These are phyloP conservation scores for Poeciliopsis paucimaculata DNA, from an alignment of 2,797 vertebrate species.

Conservation along the genomic window DNA sequence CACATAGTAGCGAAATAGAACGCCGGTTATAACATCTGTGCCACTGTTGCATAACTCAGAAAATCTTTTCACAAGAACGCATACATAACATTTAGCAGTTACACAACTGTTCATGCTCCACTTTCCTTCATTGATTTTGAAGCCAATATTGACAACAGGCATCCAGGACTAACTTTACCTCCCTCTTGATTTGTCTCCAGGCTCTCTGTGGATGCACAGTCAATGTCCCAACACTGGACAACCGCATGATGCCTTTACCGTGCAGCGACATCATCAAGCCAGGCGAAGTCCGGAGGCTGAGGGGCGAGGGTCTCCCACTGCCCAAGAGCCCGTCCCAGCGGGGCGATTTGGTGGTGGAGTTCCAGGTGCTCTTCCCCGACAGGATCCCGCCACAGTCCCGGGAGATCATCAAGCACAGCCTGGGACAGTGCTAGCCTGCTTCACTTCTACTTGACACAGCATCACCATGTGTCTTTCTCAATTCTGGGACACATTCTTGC, in stretches of 20 bases:
- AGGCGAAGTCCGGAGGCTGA: constrained; percentile 89
- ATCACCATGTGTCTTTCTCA: constrained; percentile 43
- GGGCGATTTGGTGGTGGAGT: constrained; percentile 96
- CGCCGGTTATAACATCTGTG: constrained; percentile 64
- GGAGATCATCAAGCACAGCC: constrained; percentile 98
- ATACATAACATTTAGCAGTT: constrained; percentile 54
- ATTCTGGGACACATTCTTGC: constrained; percentile 65
- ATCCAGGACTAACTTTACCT: constrained; percentile 31
- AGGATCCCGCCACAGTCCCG: constrained; percentile 95
- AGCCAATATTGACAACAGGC: constrained; percentile 10
- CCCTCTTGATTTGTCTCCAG: constrained; percentile 66
- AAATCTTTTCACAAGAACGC: constrained; percentile 35
- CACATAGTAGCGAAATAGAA: constrained; percentile 52
- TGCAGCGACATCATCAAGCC: constrained; percentile 96
- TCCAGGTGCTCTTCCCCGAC: constrained; percentile 96
- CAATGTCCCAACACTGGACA: constrained; percentile 95
- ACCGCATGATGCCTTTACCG: constrained; percentile 92
- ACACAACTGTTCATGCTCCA: constrained; percentile 47
- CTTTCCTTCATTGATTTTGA: constrained; percentile 29
- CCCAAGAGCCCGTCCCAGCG: constrained; percentile 91
- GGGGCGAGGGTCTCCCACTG: constrained; percentile 93
- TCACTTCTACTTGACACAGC: constrained; percentile 5
- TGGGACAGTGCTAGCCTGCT: constrained; percentile 80
- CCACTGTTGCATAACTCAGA: constrained; percentile 64
- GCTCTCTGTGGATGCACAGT: constrained; percentile 96